Base-by-base conservation (phyloP, 1,140 invertebrate genomes). In the Trialeurodes vaporariorum region DNA sequence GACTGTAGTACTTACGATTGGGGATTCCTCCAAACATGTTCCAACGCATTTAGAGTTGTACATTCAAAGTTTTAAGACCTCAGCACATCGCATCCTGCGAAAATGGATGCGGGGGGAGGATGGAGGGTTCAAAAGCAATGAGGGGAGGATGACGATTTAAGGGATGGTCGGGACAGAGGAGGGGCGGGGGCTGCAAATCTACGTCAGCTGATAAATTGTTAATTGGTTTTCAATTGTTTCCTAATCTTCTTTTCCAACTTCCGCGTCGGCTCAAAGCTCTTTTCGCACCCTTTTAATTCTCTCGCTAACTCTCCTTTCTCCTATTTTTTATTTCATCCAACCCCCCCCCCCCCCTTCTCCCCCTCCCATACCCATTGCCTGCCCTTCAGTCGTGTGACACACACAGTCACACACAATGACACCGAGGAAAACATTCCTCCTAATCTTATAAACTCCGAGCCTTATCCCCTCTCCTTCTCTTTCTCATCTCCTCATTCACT, bases 151-250 rank as follows among this genome's bases (percentile, higher is more conserved):
- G 17, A 17, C 34, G 34, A 49, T 49, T 49, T 17, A 5, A 49
- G 34, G 34, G 34, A 17, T 9, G 34, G 34, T 5, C 5, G 34
- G 17, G 34, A 17, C 5, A 49, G 34, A 17, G 17, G 5, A 5
- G 5, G 5, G 34, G 5, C 5, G 34, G 34, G 34, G 5, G 5
- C 5, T 49, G 5, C 34, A 49, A 49, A 49, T 49, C 34, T 9
- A 5, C 34, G 34, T 49, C 34, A 49, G 34, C 34, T 49, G 34
- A 49, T 49, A 49, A 49, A 49, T 49, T 49, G 34, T 49, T 49
- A 49, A 49, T 49, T 49, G 34, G 34, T 49, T 49, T 49, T 49
- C 34, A 49, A 49, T 49, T 49, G 34, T 49, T 49, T 49, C 34
- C 34, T 49, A 49, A 49, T 49, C 34, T 49, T 17, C 34, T 49